Percentiles rank a stretch among this genome's conserved stretches.
phyloP scores from a whole-genome alignment of 2,797 vertebrate species.

The Lophius americanus region DNA sequence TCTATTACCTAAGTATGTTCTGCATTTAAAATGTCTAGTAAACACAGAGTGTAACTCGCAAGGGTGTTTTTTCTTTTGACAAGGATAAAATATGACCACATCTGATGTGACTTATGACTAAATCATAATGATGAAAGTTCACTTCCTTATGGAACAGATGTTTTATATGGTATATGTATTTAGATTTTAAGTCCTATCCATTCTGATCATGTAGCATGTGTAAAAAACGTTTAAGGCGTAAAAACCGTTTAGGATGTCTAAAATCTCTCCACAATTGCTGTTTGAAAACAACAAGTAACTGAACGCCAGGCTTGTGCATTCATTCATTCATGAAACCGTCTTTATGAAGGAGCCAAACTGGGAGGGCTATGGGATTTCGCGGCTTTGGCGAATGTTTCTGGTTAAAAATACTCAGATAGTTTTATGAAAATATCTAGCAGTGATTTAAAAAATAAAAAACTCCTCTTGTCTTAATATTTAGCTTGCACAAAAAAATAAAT shows the following conservation, averaged over 20 bases:
- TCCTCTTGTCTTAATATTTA: conserved; percentile 52
- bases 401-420: conserved; percentile 57
- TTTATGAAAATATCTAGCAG: conserved; percentile 35
- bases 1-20: conserved; percentile 32
- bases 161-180: conserved; percentile 13
- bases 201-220: conserved; percentile 35
- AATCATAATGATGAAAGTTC: conserved; percentile 7
- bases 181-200: conserved; percentile 40
- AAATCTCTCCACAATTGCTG: conserved; percentile 41
- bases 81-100: not conserved
- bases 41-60: conserved; percentile 7
- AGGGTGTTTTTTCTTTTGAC: not conserved
- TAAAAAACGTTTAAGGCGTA: conserved; percentile 2
- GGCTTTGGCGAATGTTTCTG: conserved; percentile 35
- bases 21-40: conserved; percentile 3
- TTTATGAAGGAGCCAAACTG: conserved; percentile 57
- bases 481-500: conserved; percentile 62
- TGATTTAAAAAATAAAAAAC: conserved; percentile 34
- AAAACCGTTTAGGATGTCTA: conserved; percentile 37
- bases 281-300: conserved; percentile 39
- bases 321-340: conserved; percentile 61
- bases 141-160: not conserved
- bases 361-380: conserved; percentile 33
- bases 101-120: not conserved
- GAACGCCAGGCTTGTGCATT: conserved; percentile 49